Evolutionary conservation across 2,888 invertebrate genomes (phyloP), one percentile per base, ranked within the genome.

Genomic region (Argyresthia goedartella): DNA sequence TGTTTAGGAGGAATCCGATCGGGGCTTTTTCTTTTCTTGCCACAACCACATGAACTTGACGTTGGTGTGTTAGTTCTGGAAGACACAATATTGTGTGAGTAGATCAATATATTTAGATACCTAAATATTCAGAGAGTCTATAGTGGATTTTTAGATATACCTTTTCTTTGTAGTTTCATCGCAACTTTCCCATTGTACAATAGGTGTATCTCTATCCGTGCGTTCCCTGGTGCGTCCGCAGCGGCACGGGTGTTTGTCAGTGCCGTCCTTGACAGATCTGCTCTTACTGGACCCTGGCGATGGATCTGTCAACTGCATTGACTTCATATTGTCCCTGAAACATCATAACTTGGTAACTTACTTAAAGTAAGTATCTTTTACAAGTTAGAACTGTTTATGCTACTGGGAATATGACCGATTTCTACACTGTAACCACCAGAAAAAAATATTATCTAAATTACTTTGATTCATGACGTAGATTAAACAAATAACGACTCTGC

Each of bases 261-360:
- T 25, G 25, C 25, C 25, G 25, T 25, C 25, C 25, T 25, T 6
- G 25, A 25, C 25, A 25, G 25, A 25, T 25, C 25, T 25, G 25
- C 25, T 25, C 6, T 6, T 25, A 25, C 25, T 25, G 25, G 25
- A 25, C 3, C 2, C 25, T 25, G 25, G 25, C 25, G 25, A 25
- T 6, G 25, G 25, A 25, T 25, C 25, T 6, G 25, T 25, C 25
- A 68, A 67, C 56, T 74, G 66, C 60, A 75, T 61, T 1, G 76
- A 70, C 8, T 69, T 50, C 33, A 82, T 58, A 52, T 81, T 82
- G 53, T 81, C 78, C 81, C 82, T 79, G 59, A 45, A 64, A 61
- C 57, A 25, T 2, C 25, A 25, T 25, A 25, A 25, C 25, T 25
- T 25, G 25, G 25, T 25, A 6, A 4, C 25, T n/a, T 4, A 25